These are phyloP conservation scores for Bufo gargarizans DNA, from an alignment of 2,113 vertebrate species.

Conservation along the genomic window DNA sequence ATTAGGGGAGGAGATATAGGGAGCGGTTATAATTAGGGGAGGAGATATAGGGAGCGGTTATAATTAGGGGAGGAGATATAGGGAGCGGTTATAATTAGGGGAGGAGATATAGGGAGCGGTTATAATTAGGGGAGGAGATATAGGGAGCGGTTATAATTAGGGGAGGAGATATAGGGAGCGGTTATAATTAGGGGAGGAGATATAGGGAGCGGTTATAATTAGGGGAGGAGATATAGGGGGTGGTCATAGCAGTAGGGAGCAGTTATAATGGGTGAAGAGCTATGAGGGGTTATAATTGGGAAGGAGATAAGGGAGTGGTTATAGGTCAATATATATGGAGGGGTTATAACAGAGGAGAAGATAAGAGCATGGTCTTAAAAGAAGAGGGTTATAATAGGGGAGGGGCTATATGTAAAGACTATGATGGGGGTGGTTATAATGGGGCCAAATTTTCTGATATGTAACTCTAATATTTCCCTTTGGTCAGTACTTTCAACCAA, in stretches of 20 bases:
- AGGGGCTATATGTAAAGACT: background rate
- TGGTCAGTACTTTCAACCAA: slow-evolving; percentile 77
- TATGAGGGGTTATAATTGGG: background rate
- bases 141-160: background rate
- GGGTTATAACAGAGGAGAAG: background rate
- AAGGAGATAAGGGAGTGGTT: background rate
- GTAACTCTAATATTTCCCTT: background rate
- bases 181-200: background rate
- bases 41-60: background rate
- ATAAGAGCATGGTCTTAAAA: background rate
- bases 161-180: background rate
- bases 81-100: background rate
- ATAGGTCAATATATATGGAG: background rate
- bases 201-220: background rate
- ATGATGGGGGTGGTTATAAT: background rate
- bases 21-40: background rate
- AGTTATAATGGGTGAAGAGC: background rate
- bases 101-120: background rate
- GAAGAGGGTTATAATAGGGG: background rate
- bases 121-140: background rate
- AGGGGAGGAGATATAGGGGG: background rate
- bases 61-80: background rate
- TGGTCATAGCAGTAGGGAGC: too few species aligned
- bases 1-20: background rate
- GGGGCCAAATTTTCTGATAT: background rate